Percentiles rank a stretch among this genome's conserved stretches.
Evolutionary conservation across 2,888 invertebrate genomes (phyloP).

Genomic region (Pollenia angustigena): DNA sequence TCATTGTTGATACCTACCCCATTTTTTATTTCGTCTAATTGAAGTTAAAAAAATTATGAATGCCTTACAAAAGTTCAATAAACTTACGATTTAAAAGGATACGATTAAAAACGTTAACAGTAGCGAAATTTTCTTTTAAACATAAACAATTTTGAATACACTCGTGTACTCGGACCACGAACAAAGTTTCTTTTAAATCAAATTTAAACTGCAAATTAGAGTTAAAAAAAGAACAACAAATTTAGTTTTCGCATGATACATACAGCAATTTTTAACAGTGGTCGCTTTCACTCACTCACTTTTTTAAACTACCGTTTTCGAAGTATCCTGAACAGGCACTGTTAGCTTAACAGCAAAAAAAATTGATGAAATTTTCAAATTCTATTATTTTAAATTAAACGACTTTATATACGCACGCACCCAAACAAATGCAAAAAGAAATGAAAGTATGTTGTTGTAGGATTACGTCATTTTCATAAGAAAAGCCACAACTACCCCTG

Average conservation of each 20-base stretch:
- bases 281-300: not conserved
- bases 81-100: too few species aligned
- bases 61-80: constrained; percentile 29
- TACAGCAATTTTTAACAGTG: not conserved
- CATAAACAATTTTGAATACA: not conserved
- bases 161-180: not conserved
- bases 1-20: too few species aligned
- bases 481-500: constrained; percentile 25
- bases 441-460: constrained; percentile 5
- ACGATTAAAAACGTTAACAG: not conserved
- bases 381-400: constrained; percentile 39
- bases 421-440: not conserved
- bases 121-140: not conserved
- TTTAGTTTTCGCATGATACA: not conserved
- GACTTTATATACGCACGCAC: not conserved
- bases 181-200: not conserved
- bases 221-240: not conserved
- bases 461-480: constrained; percentile 68
- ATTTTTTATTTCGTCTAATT: too few species aligned
- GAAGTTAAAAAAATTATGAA: not conserved
- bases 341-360: constrained; percentile 39
- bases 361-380: constrained; percentile 8
- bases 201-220: constrained; percentile 19
- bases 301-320: not conserved
- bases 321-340: not conserved